These are phyloP conservation scores for Polyploca ridens DNA, from an alignment of 2,888 invertebrate species.

Conservation along the genomic window DNA sequence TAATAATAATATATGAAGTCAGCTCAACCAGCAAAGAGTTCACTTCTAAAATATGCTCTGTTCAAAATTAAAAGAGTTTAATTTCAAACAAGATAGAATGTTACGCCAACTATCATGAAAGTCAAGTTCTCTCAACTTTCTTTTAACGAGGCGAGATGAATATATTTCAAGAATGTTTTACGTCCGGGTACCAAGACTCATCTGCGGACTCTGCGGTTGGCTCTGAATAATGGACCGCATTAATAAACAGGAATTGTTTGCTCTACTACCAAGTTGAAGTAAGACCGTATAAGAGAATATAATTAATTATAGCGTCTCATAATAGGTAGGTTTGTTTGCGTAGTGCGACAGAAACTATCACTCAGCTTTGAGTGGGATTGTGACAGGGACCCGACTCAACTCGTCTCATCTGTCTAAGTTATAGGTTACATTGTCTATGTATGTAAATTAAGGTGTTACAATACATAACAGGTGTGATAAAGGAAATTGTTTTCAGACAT, in stretches of 20 bases:
- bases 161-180: conserved; percentile 70
- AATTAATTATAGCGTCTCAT: conserved; percentile 71
- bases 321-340: conserved; percentile 48
- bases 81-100: conserved; percentile 35
- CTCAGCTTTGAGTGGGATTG: conserved; percentile 57
- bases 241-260: conserved; percentile 76
- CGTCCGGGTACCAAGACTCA: conserved; percentile 66
- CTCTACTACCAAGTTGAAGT: conserved; percentile 58
- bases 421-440: conserved; percentile 21
- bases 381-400: conserved; percentile 24
- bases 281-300: conserved; percentile 66
- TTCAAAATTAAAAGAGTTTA: no score
- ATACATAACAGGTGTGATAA: conserved; percentile 9
- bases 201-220: conserved; percentile 77
- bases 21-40: no score
- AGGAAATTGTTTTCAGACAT: conserved; percentile 7
- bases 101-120: conserved; percentile 59
- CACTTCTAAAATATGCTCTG: no score
- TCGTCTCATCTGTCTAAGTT: conserved; percentile 17
- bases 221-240: conserved; percentile 76
- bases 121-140: conserved; percentile 67
- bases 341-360: conserved; percentile 63
- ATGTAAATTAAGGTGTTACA: conserved; percentile 26
- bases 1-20: no score
- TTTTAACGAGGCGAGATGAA: conserved; percentile 69